Percentiles rank a stretch among this genome's conserved stretches.
Evolutionary conservation across 2,888 invertebrate genomes (phyloP).

Genomic region (Synergus gifuensis): DNA sequence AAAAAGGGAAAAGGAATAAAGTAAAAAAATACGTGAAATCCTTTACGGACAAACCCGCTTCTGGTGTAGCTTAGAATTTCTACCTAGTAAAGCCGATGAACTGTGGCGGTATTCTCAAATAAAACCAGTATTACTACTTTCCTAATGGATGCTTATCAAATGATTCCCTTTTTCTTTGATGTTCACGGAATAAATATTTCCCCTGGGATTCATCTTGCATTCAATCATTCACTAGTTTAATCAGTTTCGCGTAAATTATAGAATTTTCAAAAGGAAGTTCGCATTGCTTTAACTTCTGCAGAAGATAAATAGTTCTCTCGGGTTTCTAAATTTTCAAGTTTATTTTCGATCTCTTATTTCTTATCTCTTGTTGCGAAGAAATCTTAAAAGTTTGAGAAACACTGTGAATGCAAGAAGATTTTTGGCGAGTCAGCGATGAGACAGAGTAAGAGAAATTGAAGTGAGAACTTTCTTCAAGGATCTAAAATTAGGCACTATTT

Average conservation of each 20-base stretch:
- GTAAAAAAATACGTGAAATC: slow-evolving; percentile 6
- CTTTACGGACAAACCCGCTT: slow-evolving; percentile 23
- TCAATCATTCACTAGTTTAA: not conserved
- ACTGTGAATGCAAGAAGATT: slow-evolving; percentile 7
- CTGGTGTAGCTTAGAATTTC: slow-evolving; percentile 26
- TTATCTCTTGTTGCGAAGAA: slow-evolving; percentile 7
- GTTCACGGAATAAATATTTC: not conserved
- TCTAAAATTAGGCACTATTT: slow-evolving; percentile 33
- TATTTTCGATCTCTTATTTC: not conserved
- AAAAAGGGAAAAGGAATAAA: slow-evolving; percentile 22
- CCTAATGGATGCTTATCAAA: slow-evolving; percentile 35
- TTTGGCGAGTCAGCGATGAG: slow-evolving; percentile 27
- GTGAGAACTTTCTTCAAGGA: slow-evolving; percentile 6
- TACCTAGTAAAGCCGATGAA: slow-evolving; percentile 33
- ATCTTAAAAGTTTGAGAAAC: slow-evolving; percentile 10
- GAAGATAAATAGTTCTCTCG: not conserved
- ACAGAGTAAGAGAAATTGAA: slow-evolving; percentile 8
- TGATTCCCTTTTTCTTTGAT: not conserved
- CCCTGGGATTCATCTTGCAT: not conserved
- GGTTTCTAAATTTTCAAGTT: not conserved
- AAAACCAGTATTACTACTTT: slow-evolving; percentile 25
- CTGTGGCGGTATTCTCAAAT: slow-evolving; percentile 29
- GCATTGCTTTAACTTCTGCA: not conserved
- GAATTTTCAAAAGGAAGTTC: not conserved
- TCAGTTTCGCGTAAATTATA: not conserved